These are phyloP conservation scores for Coptodon rendalli DNA, from an alignment of 2,113 vertebrate genomes.

Conservation along the genomic window DNA sequence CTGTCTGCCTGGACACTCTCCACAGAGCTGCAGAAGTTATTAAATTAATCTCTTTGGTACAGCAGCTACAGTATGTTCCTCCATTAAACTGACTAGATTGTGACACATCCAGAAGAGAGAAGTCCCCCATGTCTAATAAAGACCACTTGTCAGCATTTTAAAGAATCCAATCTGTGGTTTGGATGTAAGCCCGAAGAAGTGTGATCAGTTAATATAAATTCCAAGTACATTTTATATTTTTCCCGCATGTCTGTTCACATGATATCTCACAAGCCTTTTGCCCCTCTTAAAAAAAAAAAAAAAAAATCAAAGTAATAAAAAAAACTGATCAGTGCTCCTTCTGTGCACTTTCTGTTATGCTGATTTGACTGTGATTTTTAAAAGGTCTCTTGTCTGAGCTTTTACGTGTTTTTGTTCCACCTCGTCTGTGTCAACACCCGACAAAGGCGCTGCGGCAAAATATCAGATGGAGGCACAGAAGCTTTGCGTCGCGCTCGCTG, in stretches of 20 bases:
- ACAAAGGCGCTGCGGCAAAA: background rate
- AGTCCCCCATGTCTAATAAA: conserved; percentile 28
- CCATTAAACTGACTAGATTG: conserved; percentile 25
- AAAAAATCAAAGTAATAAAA: background rate
- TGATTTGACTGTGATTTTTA: background rate
- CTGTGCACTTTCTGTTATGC: background rate
- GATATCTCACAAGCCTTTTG: background rate
- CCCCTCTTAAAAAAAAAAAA: background rate
- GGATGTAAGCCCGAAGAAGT: background rate
- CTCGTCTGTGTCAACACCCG: conserved; percentile 3
- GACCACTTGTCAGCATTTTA: conserved; percentile 24
- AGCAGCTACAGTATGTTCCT: background rate
- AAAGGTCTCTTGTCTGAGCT: background rate
- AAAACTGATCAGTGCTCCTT: background rate
- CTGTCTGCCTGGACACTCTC: conserved; percentile 5
- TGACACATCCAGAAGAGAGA: conserved; percentile 11
- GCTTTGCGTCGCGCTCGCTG: conserved; percentile 3
- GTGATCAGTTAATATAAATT: conserved; percentile 27
- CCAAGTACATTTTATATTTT: background rate
- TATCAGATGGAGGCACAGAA: background rate
- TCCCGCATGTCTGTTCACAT: background rate
- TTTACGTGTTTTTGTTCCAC: background rate
- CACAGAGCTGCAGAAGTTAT: conserved; percentile 23
- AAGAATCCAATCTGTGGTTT: conserved; percentile 8
- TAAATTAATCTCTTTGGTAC: conserved; percentile 32